Conservation (phyloP, 1,140 invertebrate species). For the Neodiprion fabricii region DNA sequence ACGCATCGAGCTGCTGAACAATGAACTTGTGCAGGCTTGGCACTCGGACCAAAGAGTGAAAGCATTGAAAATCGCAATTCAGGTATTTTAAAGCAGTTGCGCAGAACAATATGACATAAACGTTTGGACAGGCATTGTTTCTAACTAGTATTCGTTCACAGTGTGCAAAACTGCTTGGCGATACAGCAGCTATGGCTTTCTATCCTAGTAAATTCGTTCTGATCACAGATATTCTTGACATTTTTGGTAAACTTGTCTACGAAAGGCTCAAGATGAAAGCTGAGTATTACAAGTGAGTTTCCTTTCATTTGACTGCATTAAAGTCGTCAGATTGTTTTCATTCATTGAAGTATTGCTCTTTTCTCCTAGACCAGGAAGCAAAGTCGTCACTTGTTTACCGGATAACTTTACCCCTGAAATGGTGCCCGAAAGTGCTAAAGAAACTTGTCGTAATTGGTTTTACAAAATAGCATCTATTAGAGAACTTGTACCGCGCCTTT, state of each 20-base stretch:
- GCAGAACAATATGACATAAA: no score
- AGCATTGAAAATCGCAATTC: constrained; percentile 95
- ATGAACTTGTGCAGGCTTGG: constrained; percentile 90
- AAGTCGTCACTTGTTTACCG: constrained; percentile 65
- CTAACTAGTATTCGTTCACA: constrained; percentile 57
- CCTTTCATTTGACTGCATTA: constrained; percentile 16
- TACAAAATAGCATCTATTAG: constrained; percentile 98
- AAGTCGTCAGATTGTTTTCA: constrained; percentile 11
- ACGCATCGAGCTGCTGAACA: constrained; percentile 88
- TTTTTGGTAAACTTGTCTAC: constrained; percentile 93
- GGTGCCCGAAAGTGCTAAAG: constrained; percentile 88
- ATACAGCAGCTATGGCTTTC: constrained; percentile 88
- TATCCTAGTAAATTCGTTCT: constrained; percentile 98
- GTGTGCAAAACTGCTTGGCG: constrained; percentile 91
- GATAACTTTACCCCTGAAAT: constrained; percentile 76
- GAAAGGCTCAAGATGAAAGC: constrained; percentile 85
- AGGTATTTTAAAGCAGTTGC: constrained; percentile 55
- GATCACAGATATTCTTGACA: constrained; percentile 94
- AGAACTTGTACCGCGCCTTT: constrained; percentile 92
- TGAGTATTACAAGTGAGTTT: constrained; percentile 67
- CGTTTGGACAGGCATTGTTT: neutral
- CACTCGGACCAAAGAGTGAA: constrained; percentile 93
- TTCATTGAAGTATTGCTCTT: constrained; percentile 23
- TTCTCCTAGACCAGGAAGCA: constrained; percentile 60
- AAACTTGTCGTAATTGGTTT: constrained; percentile 98